Conservation (phyloP, 2,888 invertebrate genomes). For the Hyles lineata region DNA sequence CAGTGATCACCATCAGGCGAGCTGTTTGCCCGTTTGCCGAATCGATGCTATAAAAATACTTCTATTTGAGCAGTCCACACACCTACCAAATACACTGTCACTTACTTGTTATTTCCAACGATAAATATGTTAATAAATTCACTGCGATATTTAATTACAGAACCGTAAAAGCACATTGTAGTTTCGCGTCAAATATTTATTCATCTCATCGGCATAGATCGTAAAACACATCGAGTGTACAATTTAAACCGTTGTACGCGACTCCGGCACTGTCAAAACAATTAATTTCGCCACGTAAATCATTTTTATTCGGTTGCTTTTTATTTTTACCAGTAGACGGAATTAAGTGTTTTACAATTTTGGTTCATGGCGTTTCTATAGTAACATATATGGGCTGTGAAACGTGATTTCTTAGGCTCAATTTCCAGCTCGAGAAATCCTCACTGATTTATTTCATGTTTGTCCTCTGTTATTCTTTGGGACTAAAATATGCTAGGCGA, state of each 20-base stretch:
- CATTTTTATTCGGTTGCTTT: constrained; percentile 10
- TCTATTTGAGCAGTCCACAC: no score
- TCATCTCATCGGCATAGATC: neutral
- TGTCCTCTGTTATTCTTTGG: no score
- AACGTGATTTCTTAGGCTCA: neutral
- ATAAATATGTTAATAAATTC: no score
- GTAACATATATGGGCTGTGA: neutral
- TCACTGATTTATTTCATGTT: neutral
- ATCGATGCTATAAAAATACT: no score
- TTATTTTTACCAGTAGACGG: constrained; percentile 14
- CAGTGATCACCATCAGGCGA: no score
- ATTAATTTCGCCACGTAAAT: constrained; percentile 1
- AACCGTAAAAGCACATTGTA: neutral
- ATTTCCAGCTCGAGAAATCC: neutral
- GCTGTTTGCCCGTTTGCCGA: no score
- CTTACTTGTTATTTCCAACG: no score
- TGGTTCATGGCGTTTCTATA: neutral
- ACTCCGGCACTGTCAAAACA: constrained; percentile 9
- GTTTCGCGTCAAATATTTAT: neutral
- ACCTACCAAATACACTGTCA: no score
- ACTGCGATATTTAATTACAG: neutral
- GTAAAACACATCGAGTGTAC: constrained; percentile 16
- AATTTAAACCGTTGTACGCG: constrained; percentile 13
- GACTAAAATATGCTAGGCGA: no score
- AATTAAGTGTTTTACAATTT: neutral